Evolutionary conservation across 2,888 invertebrate genomes (phyloP), one percentile per base, ranked within the genome.

Genomic region (Carterocephalus palaemon): DNA sequence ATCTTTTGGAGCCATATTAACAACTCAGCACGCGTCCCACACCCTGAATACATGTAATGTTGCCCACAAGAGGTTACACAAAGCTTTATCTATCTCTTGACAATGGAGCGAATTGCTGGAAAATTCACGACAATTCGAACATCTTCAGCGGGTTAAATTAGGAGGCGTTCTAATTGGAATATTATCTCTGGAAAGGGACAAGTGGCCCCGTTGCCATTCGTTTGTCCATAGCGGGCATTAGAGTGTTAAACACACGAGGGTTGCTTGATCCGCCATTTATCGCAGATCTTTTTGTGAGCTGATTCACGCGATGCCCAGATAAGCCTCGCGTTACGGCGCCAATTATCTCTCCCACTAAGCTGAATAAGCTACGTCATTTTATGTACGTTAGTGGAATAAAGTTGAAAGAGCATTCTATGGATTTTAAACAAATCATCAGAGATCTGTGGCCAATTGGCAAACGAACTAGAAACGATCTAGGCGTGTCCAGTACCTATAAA

Each of bases 201-300:
- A 52, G 37, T 48, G 49, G 29, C 46, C 45, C 46, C 36, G 37
- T 7, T 19, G 37, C 26, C 37, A 38, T 37, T 15, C 37, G 37
- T 26, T 17, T 37, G 24, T 37, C 24, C 24, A 37, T 26, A 23
- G 19, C 32, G 36, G 17, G 34, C 46, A 52, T 46, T 36, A 45
- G 26, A 56, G 54, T 59, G 58, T 58, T 60, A 58, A 62, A 48
- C 56, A 54, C 50, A 49, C 34, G 34, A 42, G 51, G 48, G 50
- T 41, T 47, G 24, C 42, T 57, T 56, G 60, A 67, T 69, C 65
- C 56, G 38, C 53, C 57, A 62, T 66, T 68, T 73, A 69, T 70
- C 65, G 65, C 54, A 40, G 62, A 57, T 59, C 56, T 36, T 36
- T 36, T 36, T 36, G 60, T 55, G 49, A 49, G 60, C 56, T 75